Evolutionary conservation across 2,888 invertebrate genomes (phyloP).

Genomic region (Platerodrilus igneus): DNA sequence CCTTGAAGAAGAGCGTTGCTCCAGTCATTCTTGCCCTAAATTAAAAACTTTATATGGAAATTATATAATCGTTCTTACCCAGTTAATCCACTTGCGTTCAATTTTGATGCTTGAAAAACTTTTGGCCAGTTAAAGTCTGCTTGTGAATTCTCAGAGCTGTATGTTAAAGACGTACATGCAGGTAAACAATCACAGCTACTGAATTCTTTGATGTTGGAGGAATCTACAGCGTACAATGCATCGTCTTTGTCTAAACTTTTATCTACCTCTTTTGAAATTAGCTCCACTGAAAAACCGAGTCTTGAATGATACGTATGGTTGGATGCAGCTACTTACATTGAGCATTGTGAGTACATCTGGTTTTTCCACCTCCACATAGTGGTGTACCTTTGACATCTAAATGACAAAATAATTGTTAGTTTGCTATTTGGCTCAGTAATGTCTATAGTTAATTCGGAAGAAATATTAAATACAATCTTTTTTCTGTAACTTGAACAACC

Average conservation of each 20-base stretch:
- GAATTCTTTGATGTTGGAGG: too few relatives aligned
- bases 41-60: conserved; percentile 22
- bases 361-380: conserved; percentile 56
- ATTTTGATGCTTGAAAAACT: conserved; percentile 53
- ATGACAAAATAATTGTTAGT: too few relatives aligned
- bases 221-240: conserved; percentile 26
- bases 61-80: conserved; percentile 33
- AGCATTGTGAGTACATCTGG: conserved; percentile 52
- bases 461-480: too few relatives aligned
- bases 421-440: too few relatives aligned
- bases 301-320: too few relatives aligned
- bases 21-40: conserved; percentile 55
- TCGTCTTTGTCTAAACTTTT: conserved; percentile 16
- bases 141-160: conserved; percentile 69
- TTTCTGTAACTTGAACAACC: too few relatives aligned
- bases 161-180: conserved; percentile 65
- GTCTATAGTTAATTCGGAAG: too few relatives aligned
- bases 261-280: conserved; percentile 51
- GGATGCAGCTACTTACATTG: conserved; percentile 51
- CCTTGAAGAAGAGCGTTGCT: conserved; percentile 67
- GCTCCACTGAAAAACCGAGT: conserved; percentile 45
- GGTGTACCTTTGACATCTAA: conserved; percentile 54
- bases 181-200: conserved; percentile 57
- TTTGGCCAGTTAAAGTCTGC: conserved; percentile 62
- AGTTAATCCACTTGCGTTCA: conserved; percentile 42